Evolutionary conservation across 2,888 invertebrate genomes (phyloP), one percentile per base, ranked within the genome.

Genomic region (Schrankia costaestrigalis): DNA sequence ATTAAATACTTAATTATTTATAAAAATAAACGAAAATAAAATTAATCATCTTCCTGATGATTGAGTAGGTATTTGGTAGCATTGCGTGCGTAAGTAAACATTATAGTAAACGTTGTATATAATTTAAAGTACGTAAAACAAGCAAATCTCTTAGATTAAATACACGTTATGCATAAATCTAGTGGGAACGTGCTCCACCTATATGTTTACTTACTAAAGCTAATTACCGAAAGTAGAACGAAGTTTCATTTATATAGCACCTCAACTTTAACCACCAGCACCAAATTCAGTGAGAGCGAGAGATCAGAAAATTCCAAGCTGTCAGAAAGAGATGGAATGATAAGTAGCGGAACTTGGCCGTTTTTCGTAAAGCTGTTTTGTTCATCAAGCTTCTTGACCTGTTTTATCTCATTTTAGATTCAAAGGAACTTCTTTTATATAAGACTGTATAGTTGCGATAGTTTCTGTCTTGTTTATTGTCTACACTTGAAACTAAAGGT

Each of bases 311-410:
- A 15, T 3, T 6, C 4, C 11, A 2, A 17, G 3, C 4, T 2
- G 14, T 15, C 10, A 14, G 15, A 26, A 26, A 26, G 26, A n/a
- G 26, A 26, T 10, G 14, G 15, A 3, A 14, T 15, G 1, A 3
- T 3, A 15, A 3, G 26, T 26, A 13, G 10, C 3, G 9, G 24
- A n/a, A n/a, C 12, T 14, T n/a, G 9, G 14, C 3, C 25, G 14
- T 26, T 26, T 15, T 15, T 54, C 51, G 57, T 46, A 52, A 73
- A 72, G 64, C 69, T 66, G 73, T 71, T 74, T n/a, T 12, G 69
- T 71, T 77, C 70, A 76, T 76, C 75, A 72, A 76, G 77, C 66
- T 78, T 67, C 72, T 70, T 73, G 71, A 71, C 72, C 72, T 72
- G 75, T 77, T 78, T 77, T 76, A 79, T 78, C 77, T 76, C 71